A percentile compares a stretch with the other conserved stretches of the same genome.
Evolutionary conservation across 2,113 vertebrate species (phyloP).

Genomic region (cattle (Bos taurus)): ARS-UCD2.0 NC_037329.1:134238001-134238500

Average conservation of each 20-base stretch:
- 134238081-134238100: neutral
- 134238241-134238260: neutral
- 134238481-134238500: fast-evolving
- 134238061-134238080: neutral
- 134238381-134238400: neutral
- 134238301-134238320: fast-evolving
- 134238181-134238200: neutral
- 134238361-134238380: neutral
- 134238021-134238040: neutral
- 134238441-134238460: fast-evolving
- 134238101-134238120: neutral
- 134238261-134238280: fast-evolving
- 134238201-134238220: fast-evolving
- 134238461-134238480: neutral
- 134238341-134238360: fast-evolving
- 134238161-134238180: neutral
- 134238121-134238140: neutral
- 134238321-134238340: fast-evolving
- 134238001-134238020: neutral
- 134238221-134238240: neutral
- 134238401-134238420: neutral
- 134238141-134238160: neutral
- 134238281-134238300: no score
- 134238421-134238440: no score
- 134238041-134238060: neutral